These are phyloP conservation scores for Drosophila tani DNA, from an alignment of 1,140 invertebrate species.

Conservation along the genomic window DNA sequence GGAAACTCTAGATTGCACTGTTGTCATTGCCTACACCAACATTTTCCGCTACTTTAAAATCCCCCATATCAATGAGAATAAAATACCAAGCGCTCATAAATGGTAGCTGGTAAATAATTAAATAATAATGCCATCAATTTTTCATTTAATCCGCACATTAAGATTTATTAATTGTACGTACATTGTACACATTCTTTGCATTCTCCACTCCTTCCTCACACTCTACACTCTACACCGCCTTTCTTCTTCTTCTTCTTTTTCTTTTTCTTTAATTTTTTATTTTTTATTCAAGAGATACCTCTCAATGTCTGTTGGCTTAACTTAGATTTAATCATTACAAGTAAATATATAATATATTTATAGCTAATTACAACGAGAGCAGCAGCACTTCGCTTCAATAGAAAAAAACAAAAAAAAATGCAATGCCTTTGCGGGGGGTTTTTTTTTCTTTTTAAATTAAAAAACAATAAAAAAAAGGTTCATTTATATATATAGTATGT, in stretches of 20 bases:
- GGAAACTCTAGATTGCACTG: too few species aligned
- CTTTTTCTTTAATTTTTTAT: not conserved
- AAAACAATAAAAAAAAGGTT: slow-evolving; percentile 30
- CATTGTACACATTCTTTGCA: too few species aligned
- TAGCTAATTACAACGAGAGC: slow-evolving; percentile 62
- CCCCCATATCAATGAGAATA: too few species aligned
- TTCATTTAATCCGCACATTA: slow-evolving; percentile 48
- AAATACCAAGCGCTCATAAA: too few species aligned
- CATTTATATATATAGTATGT: slow-evolving; percentile 36
- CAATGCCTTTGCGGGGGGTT: slow-evolving; percentile 55
- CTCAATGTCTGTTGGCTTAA: slow-evolving; percentile 58
- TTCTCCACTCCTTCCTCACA: not conserved
- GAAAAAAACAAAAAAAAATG: slow-evolving; percentile 36
- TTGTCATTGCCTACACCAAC: too few species aligned
- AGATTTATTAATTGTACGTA: slow-evolving; percentile 46
- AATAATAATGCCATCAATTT: not conserved
- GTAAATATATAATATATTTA: slow-evolving; percentile 23
- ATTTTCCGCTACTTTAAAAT: too few species aligned
- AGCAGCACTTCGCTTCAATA: slow-evolving; percentile 35
- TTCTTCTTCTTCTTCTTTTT: too few species aligned
- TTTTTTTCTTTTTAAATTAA: slow-evolving; percentile 23
- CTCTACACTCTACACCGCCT: not conserved
- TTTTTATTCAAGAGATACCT: slow-evolving; percentile 16
- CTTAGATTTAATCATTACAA: slow-evolving; percentile 64
- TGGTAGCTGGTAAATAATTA: too few species aligned